Percentiles rank a stretch among this genome's conserved stretches.
Conservation (phyloP, 2,113 vertebrate genomes). For the Xiphorhynchus elegans region DNA sequence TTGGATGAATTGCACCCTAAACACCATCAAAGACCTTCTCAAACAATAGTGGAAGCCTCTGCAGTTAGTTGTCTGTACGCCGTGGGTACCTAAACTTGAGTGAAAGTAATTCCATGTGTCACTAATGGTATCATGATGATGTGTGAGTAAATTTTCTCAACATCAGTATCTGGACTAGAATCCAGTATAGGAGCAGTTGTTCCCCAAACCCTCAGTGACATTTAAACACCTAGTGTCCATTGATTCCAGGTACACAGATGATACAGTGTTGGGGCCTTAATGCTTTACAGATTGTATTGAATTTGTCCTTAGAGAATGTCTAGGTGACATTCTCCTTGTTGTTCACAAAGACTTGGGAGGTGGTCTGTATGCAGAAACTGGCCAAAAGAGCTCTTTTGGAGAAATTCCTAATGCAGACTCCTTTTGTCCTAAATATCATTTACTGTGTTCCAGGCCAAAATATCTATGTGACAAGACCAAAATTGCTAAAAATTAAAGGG, state of each 20-base stretch:
- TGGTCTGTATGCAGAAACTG: background rate
- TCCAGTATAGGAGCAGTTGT: background rate
- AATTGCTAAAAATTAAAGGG: background rate
- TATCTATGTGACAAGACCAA: background rate
- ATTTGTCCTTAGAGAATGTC: background rate
- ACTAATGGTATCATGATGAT: rapidly evolving
- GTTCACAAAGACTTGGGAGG: background rate
- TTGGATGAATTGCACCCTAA: background rate
- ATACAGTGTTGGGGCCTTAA: background rate
- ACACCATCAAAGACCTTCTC: background rate
- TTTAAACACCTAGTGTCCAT: background rate
- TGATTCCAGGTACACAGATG: background rate
- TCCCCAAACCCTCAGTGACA: background rate
- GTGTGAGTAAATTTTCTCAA: background rate
- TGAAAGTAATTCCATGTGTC: background rate
- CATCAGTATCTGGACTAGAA: background rate
- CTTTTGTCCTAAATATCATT: background rate
- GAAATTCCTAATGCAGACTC: background rate
- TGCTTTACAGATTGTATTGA: background rate
- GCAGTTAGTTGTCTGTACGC: background rate
- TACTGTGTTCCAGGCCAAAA: background rate
- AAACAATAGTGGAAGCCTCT: background rate
- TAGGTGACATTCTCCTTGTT: background rate
- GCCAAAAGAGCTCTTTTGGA: background rate
- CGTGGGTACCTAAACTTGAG: background rate